Conservation (phyloP, 2,888 invertebrate species). For the Apotomis capreana region DNA sequence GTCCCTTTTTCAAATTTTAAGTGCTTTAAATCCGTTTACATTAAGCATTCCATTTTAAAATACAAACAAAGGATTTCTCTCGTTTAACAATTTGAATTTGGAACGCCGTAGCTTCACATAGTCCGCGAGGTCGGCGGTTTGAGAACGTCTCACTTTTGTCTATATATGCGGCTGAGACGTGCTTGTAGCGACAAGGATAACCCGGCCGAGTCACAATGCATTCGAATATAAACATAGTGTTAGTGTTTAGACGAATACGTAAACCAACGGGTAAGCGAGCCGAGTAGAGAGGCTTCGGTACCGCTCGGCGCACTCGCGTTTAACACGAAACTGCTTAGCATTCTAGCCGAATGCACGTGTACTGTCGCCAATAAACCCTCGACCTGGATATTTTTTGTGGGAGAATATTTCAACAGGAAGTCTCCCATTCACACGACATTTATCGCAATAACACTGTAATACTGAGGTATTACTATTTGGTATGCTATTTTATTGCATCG, state of each 20-base stretch:
- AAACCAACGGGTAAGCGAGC: conserved; percentile 22
- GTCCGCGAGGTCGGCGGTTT: conserved; percentile 67
- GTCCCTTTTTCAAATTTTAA: conserved; percentile 56
- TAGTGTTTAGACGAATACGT: conserved; percentile 9
- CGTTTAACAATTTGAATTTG: conserved; percentile 63
- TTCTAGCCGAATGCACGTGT: conserved; percentile 74
- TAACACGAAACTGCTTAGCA: conserved; percentile 79
- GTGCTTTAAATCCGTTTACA: conserved; percentile 45
- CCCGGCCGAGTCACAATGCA: conserved; percentile 52
- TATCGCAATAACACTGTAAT: conserved; percentile 44
- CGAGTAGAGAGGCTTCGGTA: conserved; percentile 53
- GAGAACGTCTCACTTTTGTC: conserved; percentile 73
- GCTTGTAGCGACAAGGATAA: conserved; percentile 62
- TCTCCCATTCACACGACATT: conserved; percentile 68
- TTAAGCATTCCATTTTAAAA: conserved; percentile 46
- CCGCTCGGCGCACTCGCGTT: conserved; percentile 57
- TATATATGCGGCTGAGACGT: conserved; percentile 62
- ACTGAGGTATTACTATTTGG: conserved; percentile 45
- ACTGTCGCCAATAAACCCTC: conserved; percentile 74
- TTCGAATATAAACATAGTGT: conserved; percentile 15
- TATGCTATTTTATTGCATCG: conserved; percentile 47
- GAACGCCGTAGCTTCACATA: conserved; percentile 68
- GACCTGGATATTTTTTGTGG: conserved; percentile 75
- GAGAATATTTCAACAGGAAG: conserved; percentile 67
- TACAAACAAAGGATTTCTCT: conserved; percentile 68